phyloP scores from a whole-genome alignment of 2,113 vertebrate species.

The Vombatus ursinus region DNA sequence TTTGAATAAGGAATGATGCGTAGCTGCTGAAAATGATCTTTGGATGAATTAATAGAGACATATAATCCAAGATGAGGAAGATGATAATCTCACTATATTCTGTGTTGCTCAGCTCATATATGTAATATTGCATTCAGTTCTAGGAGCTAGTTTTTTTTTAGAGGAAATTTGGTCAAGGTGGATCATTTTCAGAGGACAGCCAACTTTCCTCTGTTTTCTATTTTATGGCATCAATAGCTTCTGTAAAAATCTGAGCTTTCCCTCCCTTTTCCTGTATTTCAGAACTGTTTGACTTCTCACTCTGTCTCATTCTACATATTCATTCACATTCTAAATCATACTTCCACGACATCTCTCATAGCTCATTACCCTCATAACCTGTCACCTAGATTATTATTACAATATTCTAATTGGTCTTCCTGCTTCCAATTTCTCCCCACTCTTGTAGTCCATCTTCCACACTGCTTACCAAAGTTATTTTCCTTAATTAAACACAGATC shows the following conservation, averaged over 20 bases:
- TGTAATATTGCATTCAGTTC: not conserved
- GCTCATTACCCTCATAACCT: not conserved
- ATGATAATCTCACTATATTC: not conserved
- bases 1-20: not conserved
- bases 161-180: not conserved
- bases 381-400: not conserved
- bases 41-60: not conserved
- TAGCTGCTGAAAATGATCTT: not conserved
- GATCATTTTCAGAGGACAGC: not conserved
- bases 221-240: not conserved
- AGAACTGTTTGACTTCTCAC: not conserved
- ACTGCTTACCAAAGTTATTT: not conserved
- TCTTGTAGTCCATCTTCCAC: not conserved
- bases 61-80: not conserved
- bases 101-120: not conserved
- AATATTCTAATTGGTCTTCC: not conserved
- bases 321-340: not conserved
- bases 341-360: not conserved
- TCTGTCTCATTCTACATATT: not conserved
- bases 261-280: not conserved
- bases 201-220: not conserved
- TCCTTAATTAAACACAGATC: not conserved
- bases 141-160: not conserved
- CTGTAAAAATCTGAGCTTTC: not conserved
- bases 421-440: not conserved